Base-by-base conservation (phyloP, 2,888 invertebrate genomes). In the Scaptomyza reducta region DNA sequence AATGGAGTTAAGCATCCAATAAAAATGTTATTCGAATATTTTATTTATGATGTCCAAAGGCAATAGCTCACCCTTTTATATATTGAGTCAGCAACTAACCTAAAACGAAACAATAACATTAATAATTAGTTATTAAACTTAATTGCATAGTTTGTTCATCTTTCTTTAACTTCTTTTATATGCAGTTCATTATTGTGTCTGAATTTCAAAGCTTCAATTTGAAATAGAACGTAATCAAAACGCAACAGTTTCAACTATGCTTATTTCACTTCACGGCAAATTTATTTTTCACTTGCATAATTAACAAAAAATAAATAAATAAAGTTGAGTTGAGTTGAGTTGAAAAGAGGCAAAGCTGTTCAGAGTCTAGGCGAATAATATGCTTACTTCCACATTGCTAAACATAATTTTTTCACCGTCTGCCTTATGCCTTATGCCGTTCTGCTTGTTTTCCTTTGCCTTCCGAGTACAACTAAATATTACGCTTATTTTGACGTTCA, bases 401-500 rank as follows among this genome's bases (percentile, higher is more conserved):
- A 77, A 60, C 77, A 80, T 73, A 74, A 70, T 73, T 61, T 72
- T 55, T 47, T 45, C 54, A 42, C n/a, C 58, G 56, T 45, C 33
- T 63, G 61, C 41, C 10, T 35, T 6, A 38, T 22, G 2, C 7
- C 27, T 4, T 29, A n/a, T n/a, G n/a, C n/a, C n/a, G n/a, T 38
- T 57, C 27, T 22, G 35, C 16, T 42, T 66, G 47, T 67, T 54
- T 58, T 16, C 33, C 40, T 29, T 45, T 49, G 22, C 49, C 58
- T 44, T 45, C 38, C 64, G 47, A 61, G 62, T 66, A 70, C 82
- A 80, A 80, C 63, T 58, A 84, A 80, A 84, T 77, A 80, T 81
- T 84, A 84, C 79, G 80, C 85, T 84, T 80, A 84, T 80, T 80
- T 80, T 84, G 82, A 80, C 85, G 75, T 80, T 81, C 80, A 80